Evolutionary conservation across 2,113 vertebrate species (phyloP).

Genomic region (Crotalus viridis): DNA sequence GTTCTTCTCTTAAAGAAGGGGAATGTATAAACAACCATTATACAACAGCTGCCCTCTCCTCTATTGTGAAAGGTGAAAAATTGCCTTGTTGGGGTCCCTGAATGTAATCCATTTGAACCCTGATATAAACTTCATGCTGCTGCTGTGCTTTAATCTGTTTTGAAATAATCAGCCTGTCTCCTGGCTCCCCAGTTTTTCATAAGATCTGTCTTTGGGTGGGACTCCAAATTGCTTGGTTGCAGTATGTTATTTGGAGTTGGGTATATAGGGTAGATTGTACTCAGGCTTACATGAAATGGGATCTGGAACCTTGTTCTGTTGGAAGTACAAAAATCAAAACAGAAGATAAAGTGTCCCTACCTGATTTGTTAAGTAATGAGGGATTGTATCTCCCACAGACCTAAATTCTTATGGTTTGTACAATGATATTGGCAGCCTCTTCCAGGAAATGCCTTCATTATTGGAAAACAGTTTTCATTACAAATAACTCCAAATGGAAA

Average conservation of each 20-base stretch:
- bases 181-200: background rate
- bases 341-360: background rate
- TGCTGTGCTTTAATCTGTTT: background rate
- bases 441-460: background rate
- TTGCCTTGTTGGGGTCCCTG: background rate
- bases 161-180: background rate
- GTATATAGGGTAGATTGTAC: background rate
- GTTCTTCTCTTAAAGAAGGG: background rate
- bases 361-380: background rate
- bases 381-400: background rate
- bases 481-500: background rate
- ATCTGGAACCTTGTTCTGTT: background rate
- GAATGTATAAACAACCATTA: background rate
- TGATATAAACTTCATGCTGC: background rate
- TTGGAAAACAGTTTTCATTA: background rate
- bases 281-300: background rate
- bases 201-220: background rate
- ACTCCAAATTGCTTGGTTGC: background rate
- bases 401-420: background rate
- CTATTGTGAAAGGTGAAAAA: background rate
- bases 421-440: background rate
- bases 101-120: background rate
- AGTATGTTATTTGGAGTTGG: background rate
- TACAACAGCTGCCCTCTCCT: background rate
- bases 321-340: background rate